A percentile compares a stretch with the other conserved stretches of the same genome.
These are phyloP conservation scores for Centruroides sculpturatus DNA, from an alignment of 1,140 invertebrate species.

Conservation along the genomic window DNA sequence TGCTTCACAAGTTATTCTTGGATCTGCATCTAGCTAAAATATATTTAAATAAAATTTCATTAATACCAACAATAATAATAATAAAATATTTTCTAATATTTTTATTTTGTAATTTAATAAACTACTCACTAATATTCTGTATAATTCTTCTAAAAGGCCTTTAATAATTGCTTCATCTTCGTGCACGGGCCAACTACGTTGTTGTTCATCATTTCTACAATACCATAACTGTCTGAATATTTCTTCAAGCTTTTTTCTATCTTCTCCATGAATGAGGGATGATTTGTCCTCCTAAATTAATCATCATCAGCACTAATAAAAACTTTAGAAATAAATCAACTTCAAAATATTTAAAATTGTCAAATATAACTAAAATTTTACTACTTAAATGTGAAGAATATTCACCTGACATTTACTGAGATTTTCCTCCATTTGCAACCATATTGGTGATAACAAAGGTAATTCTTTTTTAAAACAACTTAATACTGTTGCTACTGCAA, in stretches of 20 bases:
- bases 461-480: too few relatives aligned
- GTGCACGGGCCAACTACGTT: slow-evolving; percentile 81
- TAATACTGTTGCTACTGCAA: too few relatives aligned
- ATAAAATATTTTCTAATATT: neutral
- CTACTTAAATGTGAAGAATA: too few relatives aligned
- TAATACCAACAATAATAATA: neutral
- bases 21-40: slow-evolving; percentile 25
- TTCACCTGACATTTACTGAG: too few relatives aligned
- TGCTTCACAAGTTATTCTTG: slow-evolving; percentile 23
- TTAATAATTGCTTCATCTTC: slow-evolving; percentile 77
- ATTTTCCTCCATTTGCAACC: too few relatives aligned
- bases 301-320: too few relatives aligned
- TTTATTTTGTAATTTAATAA: neutral
- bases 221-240: slow-evolving; percentile 45
- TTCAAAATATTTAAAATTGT: too few relatives aligned
- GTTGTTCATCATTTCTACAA: slow-evolving; percentile 83
- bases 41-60: neutral
- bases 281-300: slow-evolving; percentile 1
- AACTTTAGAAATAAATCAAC: too few relatives aligned
- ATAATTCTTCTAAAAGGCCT: slow-evolving; percentile 63
- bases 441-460: too few relatives aligned
- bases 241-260: slow-evolving; percentile 8
- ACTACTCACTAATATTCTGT: slow-evolving; percentile 60
- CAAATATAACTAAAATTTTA: too few relatives aligned
- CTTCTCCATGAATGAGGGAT: slow-evolving; percentile 8